These are phyloP conservation scores for Tipula vernalis DNA, from an alignment of 2,888 invertebrate species.

Conservation along the genomic window DNA sequence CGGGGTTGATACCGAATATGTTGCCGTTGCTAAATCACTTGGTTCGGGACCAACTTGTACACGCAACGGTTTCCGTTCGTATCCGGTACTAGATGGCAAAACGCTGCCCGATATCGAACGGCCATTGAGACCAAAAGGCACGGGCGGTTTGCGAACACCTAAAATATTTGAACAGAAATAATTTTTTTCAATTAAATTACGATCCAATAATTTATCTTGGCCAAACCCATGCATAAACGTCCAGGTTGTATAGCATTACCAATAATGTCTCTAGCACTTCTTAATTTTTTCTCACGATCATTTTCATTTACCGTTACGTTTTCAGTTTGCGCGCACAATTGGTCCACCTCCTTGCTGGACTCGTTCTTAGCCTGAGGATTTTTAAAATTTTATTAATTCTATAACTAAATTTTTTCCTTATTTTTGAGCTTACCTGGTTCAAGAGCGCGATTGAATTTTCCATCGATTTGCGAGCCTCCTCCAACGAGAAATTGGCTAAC, in stretches of 20 bases:
- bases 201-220: background rate
- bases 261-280: slow-evolving; percentile 59
- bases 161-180: slow-evolving; percentile 14
- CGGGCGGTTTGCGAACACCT: slow-evolving; percentile 48
- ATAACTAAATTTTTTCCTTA: slow-evolving; percentile 22
- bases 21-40: slow-evolving; percentile 29
- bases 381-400: background rate
- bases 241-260: slow-evolving; percentile 50
- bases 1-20: slow-evolving; percentile 32
- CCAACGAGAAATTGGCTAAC: slow-evolving; percentile 39
- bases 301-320: slow-evolving; percentile 29
- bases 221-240: slow-evolving; percentile 18
- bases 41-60: slow-evolving; percentile 29
- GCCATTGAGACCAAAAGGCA: slow-evolving; percentile 45
- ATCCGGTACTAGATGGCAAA: slow-evolving; percentile 20
- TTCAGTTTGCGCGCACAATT: slow-evolving; percentile 33
- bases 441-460: slow-evolving; percentile 51
- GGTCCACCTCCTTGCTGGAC: slow-evolving; percentile 33
- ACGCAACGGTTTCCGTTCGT: slow-evolving; percentile 14
- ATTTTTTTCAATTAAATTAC: background rate
- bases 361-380: slow-evolving; percentile 29
- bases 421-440: slow-evolving; percentile 33
- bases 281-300: slow-evolving; percentile 43
- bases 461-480: slow-evolving; percentile 43
- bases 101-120: slow-evolving; percentile 46